Evolutionary conservation across 2,797 vertebrate species (phyloP), one percentile per base, ranked within the genome.

Genomic region (Gymnocypris eckloni): DNA sequence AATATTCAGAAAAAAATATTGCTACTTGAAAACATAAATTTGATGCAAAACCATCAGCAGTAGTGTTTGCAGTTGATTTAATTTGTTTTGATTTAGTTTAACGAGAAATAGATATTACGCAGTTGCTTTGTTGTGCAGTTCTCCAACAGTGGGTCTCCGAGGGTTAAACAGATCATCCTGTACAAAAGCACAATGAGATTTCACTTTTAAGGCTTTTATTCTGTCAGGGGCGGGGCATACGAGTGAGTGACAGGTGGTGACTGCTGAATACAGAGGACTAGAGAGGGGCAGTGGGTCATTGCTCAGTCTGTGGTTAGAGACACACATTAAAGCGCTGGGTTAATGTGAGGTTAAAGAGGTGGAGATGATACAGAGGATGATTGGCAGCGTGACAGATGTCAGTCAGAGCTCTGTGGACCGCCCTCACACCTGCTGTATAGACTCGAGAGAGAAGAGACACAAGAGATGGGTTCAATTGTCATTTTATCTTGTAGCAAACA

Each of bases 331-430:
- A 86, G 72, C 73, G 12, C 43, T 71, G 52, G 28, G 54, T 81
- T 69, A 54, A 48, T 78, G 76, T 39, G 37, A 80, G 84, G 84
- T 88, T 88, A 83, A 88, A 88, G 81, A 76, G 87, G 80, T n/a
- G 73, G 80, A 50, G 67, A 71, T 56, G 20, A 72, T 9, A 45
- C 66, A 8, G 48, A 28, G 48, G 7, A 28, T 86, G 84, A 88
- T 69, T 86, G 84, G 72, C 84, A 41, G 83, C 22, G n/a, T 50
- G 79, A 54, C 79, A 69, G 80, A 79, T 59, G 83, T 73, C 87
- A 67, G 67, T 83, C 73, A 72, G 28, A 50, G n/a, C 80, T 81
- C 52, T 66, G 20, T 45, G 28, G n/a, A 33, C 37, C 28, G 28
- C 64, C 75, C 77, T 33, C 66, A 37, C 83, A 85, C 66, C 75